Percentiles rank a stretch among this genome's conserved stretches.
Conservation (phyloP, 2,113 vertebrate species). For the Emydura subglobosa region DNA sequence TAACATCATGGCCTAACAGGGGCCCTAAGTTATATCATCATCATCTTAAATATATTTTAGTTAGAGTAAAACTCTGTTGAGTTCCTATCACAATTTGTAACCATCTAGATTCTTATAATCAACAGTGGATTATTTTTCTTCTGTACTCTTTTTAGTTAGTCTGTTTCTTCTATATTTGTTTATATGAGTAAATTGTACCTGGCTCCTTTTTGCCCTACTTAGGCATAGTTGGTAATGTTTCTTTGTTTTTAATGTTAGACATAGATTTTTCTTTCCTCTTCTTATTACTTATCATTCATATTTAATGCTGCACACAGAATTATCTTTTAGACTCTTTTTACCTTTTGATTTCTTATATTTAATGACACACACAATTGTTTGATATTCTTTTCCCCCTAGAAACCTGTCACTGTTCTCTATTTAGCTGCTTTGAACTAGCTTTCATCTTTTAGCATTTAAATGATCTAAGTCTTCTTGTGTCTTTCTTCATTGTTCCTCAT, state of each 20-base stretch:
- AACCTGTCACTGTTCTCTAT: conserved; percentile 69
- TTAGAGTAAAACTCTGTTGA: background rate
- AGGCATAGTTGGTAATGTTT: conserved; percentile 68
- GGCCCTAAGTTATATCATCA: background rate
- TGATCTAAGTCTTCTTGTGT: conserved; percentile 51
- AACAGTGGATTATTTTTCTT: conserved; percentile 30
- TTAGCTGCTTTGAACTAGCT: conserved; percentile 74
- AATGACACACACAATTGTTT: conserved; percentile 74
- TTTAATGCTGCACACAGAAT: conserved; percentile 76
- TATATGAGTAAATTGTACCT: conserved; percentile 71
- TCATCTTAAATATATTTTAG: background rate
- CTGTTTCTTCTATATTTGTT: conserved; percentile 71
- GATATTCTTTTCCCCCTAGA: conserved; percentile 68
- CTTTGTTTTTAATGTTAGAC: conserved; percentile 76
- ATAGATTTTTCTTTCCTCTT: conserved; percentile 71
- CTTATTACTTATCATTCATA: conserved; percentile 78
- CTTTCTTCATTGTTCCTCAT: conserved; percentile 53
- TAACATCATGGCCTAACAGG: background rate
- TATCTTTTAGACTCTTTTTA: conserved; percentile 74
- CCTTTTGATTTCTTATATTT: conserved; percentile 75
- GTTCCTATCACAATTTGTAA: background rate
- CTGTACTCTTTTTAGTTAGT: conserved; percentile 60
- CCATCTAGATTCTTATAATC: background rate
- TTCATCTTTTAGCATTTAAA: conserved; percentile 75
- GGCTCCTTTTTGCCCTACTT: conserved; percentile 76